phyloP scores from a whole-genome alignment of 2,797 vertebrate genomes.

The Anisognathus igniventris region DNA sequence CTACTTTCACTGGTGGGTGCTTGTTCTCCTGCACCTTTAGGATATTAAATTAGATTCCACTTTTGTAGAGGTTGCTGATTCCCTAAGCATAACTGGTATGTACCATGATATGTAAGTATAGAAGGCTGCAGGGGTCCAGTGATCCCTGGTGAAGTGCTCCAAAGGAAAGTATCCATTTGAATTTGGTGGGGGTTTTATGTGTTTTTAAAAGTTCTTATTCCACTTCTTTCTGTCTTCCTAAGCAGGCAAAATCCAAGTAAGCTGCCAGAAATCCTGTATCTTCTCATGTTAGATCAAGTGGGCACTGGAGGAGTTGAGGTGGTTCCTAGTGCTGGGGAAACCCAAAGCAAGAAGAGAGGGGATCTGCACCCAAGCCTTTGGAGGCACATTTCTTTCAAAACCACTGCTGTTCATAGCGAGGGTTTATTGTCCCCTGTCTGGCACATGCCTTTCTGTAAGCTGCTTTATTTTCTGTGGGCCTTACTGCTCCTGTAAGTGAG shows the following conservation, averaged over 20 bases:
- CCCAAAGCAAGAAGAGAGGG: background rate
- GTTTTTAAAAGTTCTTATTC: background rate
- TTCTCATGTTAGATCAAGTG: accelerated
- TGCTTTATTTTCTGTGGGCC: background rate
- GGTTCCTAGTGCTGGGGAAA: background rate
- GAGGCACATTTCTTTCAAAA: background rate
- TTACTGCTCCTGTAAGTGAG: background rate
- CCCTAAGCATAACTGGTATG: background rate
- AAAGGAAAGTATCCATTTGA: background rate
- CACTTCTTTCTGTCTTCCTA: background rate
- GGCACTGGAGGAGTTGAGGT: background rate
- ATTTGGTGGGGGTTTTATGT: accelerated
- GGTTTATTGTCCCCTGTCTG: background rate
- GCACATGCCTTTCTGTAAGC: background rate
- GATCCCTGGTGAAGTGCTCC: background rate
- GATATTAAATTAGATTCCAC: background rate
- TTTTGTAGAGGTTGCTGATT: background rate
- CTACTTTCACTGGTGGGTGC: background rate
- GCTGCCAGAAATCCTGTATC: background rate
- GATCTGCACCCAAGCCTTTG: background rate
- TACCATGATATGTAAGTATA: background rate
- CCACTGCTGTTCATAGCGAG: accelerated
- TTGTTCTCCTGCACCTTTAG: background rate
- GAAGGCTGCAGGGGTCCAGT: accelerated
- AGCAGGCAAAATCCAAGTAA: background rate